Base-by-base conservation (phyloP, 1,140 invertebrate genomes). In the Odontomachus brunneus region DNA sequence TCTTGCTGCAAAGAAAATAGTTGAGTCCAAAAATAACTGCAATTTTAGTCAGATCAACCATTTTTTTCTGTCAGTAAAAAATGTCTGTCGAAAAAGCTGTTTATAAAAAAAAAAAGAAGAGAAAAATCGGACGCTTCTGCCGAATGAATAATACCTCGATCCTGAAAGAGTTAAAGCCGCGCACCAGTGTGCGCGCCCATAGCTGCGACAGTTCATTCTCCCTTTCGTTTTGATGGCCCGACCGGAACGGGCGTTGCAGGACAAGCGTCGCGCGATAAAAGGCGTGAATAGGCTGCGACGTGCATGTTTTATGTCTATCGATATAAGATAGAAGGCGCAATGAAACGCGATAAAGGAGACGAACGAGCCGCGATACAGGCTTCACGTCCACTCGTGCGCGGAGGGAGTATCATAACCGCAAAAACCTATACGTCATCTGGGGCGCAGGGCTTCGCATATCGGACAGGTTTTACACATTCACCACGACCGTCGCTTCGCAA, bases 291-390 rank as follows among this genome's bases (percentile, higher is more conserved):
- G 44, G 66, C 75, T 26, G 49, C 33, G 33, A 78, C 33, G 22
- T 29, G 12, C 48, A 71, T 69, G 38, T 80, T 80, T 69, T 71
- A 80, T 57, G 51, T 80, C 65, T 48, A 80, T 55, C 51, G 65
- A 71, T 71, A 48, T 38, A 80, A 48, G 51, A 80, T 80, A 69
- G 65, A 80, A 80, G 33, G 63, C 14, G 75, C 53, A 80, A 80
- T 80, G 59, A 80, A 80, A 44, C 14, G 65, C 33, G 65, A 59
- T 80, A 80, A 69, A 78, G 51, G 65, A 59, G 75, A 69, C 53
- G 38, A 80, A 80, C 51, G 63, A 57, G 65, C 33, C 3, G 12
- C 51, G 74, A 80, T 78, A 67, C 17, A 22, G 49, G 9, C 29
- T 71, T 80, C 57, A 80, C 57, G 51, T 71, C 33, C 22, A 71